Conservation (phyloP, 2,888 invertebrate species). For the Neoaliturus tenellus region DNA sequence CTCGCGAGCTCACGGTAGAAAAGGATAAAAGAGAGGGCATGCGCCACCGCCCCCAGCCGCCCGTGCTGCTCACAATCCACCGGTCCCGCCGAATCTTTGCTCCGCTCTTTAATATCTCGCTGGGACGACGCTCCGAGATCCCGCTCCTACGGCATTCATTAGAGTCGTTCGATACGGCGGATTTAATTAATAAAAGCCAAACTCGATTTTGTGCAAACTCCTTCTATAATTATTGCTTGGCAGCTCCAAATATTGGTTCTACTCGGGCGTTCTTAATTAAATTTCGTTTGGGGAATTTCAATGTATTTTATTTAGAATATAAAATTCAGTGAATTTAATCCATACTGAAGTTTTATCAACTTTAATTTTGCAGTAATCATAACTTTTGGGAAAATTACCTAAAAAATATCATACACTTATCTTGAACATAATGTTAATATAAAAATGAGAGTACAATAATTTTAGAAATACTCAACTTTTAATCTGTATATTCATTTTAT, state of each 20-base stretch:
- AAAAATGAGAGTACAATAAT: no score
- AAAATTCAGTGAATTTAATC: no score
- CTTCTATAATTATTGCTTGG: conserved; percentile 37
- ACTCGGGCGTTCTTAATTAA: conserved; percentile 8
- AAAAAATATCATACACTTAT: no score
- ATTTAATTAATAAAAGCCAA: conserved; percentile 52
- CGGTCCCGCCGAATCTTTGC: conserved; percentile 13
- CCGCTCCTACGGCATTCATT: conserved; percentile 55
- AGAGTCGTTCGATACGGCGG: conserved; percentile 39
- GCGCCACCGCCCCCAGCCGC: conserved; percentile 31
- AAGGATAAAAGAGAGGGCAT: conserved; percentile 58
- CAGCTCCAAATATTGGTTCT: conserved; percentile 37
- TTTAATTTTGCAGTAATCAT: no score
- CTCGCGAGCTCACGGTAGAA: conserved; percentile 53
- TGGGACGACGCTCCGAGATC: conserved; percentile 33
- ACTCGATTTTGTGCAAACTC: conserved; percentile 46
- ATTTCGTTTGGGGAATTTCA: no score
- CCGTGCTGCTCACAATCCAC: conserved; percentile 4
- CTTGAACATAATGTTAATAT: no score
- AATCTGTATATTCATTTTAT: no score
- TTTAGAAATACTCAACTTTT: no score
- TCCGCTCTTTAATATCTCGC: conserved; percentile 40
- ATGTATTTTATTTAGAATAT: no score
- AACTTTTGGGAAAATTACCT: no score
- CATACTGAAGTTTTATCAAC: no score